These are phyloP conservation scores for Sinelater perroti DNA, from an alignment of 2,888 invertebrate species.

Conservation along the genomic window DNA sequence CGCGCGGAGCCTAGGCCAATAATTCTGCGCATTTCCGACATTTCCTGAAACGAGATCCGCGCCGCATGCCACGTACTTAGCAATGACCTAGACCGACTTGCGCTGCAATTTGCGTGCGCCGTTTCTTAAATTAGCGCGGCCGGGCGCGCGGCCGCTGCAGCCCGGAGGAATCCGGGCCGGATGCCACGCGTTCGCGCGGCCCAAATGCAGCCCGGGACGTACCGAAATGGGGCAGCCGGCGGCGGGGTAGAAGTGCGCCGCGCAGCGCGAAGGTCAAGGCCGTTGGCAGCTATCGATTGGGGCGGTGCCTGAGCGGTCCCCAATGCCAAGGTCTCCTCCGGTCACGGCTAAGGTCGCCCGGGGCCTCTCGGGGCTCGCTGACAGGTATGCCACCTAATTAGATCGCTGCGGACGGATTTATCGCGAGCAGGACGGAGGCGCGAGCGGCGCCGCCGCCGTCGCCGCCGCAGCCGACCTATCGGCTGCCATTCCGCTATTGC, in stretches of 20 bases:
- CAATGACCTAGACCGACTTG: constrained; percentile 29
- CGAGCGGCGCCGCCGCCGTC: constrained; percentile 10
- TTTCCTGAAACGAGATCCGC: constrained; percentile 29
- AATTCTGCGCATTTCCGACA: constrained; percentile 32
- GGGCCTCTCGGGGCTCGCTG: constrained; percentile 23
- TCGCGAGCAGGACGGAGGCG: constrained; percentile 16
- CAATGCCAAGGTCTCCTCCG: constrained; percentile 47
- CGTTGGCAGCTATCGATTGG: constrained; percentile 47
- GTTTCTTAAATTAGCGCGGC: constrained; percentile 18
- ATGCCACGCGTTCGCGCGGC: no score
- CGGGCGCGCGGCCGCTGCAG: neutral
- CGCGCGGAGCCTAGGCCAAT: constrained; percentile 17
- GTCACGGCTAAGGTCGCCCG: constrained; percentile 50
- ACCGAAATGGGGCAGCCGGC: constrained; percentile 31
- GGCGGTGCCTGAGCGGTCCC: constrained; percentile 38
- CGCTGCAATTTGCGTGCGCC: constrained; percentile 23
- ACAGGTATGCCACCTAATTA: constrained; percentile 20
- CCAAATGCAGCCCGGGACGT: constrained; percentile 16
- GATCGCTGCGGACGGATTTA: constrained; percentile 11
- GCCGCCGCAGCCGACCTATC: constrained; percentile 16
- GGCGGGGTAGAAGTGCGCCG: constrained; percentile 44
- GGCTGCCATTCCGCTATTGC: constrained; percentile 20
- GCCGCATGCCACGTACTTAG: constrained; percentile 16
- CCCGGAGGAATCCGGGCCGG: neutral
- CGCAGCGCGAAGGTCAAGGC: constrained; percentile 49